These are phyloP conservation scores for Thysanoteuthis rhombus DNA, from an alignment of 2,888 invertebrate genomes.

Conservation along the genomic window DNA sequence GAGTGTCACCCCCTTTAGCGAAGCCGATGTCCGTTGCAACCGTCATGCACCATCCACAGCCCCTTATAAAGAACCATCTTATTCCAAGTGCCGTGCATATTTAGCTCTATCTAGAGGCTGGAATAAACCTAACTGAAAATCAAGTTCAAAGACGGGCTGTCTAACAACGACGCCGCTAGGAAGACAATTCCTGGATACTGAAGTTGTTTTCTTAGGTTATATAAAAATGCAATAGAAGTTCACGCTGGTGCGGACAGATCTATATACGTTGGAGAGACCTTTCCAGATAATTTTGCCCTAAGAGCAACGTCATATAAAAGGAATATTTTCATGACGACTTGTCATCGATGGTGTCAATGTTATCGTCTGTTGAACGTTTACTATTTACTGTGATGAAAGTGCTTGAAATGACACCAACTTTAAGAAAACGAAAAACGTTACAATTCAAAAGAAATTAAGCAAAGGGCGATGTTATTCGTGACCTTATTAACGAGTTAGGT, in stretches of 20 bases:
- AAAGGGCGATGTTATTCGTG: not conserved
- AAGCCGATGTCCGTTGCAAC: not conserved
- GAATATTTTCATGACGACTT: not conserved
- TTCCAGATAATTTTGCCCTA: not conserved
- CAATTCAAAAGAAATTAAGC: not conserved
- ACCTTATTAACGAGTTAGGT: not conserved
- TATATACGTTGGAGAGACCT: not conserved
- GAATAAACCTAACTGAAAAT: not conserved
- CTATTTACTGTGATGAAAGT: not conserved
- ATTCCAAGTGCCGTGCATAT: not conserved
- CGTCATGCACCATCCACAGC: conserved; percentile 13
- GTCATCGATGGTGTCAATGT: not conserved
- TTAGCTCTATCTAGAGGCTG: not conserved
- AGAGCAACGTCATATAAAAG: not conserved
- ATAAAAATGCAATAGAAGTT: not conserved
- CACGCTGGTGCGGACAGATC: not conserved
- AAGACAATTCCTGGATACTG: not conserved
- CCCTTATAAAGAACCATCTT: conserved; percentile 15
- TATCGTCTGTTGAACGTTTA: not conserved
- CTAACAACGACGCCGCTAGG: not conserved
- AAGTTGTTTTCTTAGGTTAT: not conserved
- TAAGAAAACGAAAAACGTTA: not conserved
- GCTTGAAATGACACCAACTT: not conserved
- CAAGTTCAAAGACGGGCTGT: not conserved
- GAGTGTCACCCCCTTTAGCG: not conserved